Base-by-base conservation (phyloP, 2,797 vertebrate genomes). In the Coregonus suidteri region DNA sequence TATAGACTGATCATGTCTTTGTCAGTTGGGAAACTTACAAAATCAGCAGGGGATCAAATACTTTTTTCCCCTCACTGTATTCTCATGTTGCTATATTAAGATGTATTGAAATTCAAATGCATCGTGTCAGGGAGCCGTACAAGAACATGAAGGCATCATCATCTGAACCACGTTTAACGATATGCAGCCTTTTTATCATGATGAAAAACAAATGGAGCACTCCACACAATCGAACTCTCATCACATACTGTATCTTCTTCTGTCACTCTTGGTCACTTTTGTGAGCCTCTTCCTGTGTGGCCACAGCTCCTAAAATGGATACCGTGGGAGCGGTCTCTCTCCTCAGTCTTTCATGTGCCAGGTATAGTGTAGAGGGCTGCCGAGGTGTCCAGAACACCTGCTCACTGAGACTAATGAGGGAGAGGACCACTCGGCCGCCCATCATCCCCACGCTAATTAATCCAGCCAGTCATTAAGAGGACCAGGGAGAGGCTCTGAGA, bases 361-460 rank as follows among this genome's bases (percentile, higher is more conserved):
- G 84, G 41, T 47, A 47, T 47, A 47, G 41, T 7, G 6, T 41
- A 41, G 37, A 7, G 37, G 37, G 37, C 37, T 41, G 91, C 47
- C 30, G 76, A 80, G 87, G 87, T 87, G 83, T 84, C 85, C 78
- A 90, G 89, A 92, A 92, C 92, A 94, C 92, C 93, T 93, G 93
- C 91, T 88, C 87, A 90, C 85, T 81, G 87, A 93, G 90, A 93
- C 91, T 94, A 94, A 94, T 93, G 93, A 94, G 93, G 90, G 90
- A 84, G 85, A 84, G 41, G 86, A 86, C 84, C 76, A 78, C 74
- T 14, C 56, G 71, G 85, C 86, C 82, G 82, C 90, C 90, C 89
- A 78, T 91, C 90, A 88, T 92, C 88, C 91, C 90, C 6, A 52
- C 78, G 52, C 91, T 94, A 93, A 94, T 94, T 93, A 93, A 92